Evolutionary conservation across 2,888 invertebrate genomes (phyloP), one percentile per base, ranked within the genome.

Genomic region (Bugula neritina): DNA sequence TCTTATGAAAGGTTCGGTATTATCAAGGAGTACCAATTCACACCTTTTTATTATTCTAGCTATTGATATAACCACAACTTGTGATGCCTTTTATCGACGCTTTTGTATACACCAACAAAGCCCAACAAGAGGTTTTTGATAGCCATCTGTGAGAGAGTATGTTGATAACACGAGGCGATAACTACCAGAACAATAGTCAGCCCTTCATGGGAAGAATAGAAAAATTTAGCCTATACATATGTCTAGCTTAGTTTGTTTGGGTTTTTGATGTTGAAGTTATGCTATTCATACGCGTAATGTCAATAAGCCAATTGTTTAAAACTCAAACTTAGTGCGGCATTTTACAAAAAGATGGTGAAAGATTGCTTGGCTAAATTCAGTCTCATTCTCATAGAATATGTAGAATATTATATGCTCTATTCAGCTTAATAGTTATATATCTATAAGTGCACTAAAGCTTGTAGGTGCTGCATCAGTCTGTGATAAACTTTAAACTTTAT

Each of bases 201-300:
- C 31, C 31, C 31, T 63, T 63, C 63, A 63, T 63, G 63, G 63
- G 63, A 63, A 63, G 63, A 63, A 63, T 29, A 63, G 63, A 31
- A 21, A 27, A 25, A 57, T 31, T 63, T 27, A 63, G 31, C 17
- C 31, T 27, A 29, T 63, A 63, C 63, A 25, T 63, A 25, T 63
- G 63, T 63, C 63, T 34, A n/a, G 29, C 3, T 2, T 13, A 63
- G 63, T 63, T 63, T 63, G 63, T 63, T 63, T 63, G 63, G 63
- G 63, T 63, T 63, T 63, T 63, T 63, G 63, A 63, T 25, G 63
- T 63, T 31, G 63, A 57, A 63, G 63, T 63, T 63, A 63, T 63
- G 63, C 63, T 63, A 63, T 63, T 63, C 63, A 63, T 13, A 29
- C 13, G 63, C 34, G 63, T 63, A 63, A 63, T 63, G 63, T 63